These are phyloP conservation scores for Myrmecobius fasciatus DNA, from an alignment of 2,113 vertebrate species.

Conservation along the genomic window DNA sequence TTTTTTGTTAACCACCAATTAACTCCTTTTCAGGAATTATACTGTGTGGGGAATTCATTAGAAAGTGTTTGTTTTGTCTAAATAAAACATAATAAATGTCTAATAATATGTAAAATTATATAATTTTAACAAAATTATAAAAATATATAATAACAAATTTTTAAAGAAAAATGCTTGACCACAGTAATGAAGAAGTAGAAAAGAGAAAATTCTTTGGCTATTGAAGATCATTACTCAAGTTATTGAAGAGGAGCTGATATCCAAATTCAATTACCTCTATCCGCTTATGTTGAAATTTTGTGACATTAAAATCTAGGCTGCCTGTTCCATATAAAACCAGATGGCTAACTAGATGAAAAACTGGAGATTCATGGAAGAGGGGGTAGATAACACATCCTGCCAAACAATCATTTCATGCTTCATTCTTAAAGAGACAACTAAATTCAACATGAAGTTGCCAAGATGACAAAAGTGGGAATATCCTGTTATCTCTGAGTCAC, in stretches of 20 bases:
- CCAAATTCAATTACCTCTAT: background rate
- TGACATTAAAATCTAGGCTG: fast-evolving
- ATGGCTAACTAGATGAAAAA: background rate
- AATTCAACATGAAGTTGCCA: background rate
- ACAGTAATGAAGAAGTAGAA: background rate
- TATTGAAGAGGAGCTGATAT: background rate
- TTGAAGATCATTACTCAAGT: background rate
- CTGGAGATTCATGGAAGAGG: background rate
- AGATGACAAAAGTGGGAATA: background rate
- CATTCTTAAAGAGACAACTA: background rate
- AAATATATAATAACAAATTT: background rate
- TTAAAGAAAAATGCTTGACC: background rate
- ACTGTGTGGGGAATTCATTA: background rate
- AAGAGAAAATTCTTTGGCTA: background rate
- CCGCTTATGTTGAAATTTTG: background rate
- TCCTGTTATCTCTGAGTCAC: background rate
- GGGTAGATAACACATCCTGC: background rate
- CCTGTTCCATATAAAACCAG: background rate
- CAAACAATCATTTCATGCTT: background rate
- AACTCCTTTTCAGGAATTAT: background rate
- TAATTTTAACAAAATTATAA: background rate
- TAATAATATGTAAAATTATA: background rate
- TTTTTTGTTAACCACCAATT: background rate
- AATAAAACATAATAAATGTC: background rate
- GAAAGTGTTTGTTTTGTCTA: background rate